Evolutionary conservation across 1,140 invertebrate genomes (phyloP).

Genomic region (Drosophila rhopaloa): DNA sequence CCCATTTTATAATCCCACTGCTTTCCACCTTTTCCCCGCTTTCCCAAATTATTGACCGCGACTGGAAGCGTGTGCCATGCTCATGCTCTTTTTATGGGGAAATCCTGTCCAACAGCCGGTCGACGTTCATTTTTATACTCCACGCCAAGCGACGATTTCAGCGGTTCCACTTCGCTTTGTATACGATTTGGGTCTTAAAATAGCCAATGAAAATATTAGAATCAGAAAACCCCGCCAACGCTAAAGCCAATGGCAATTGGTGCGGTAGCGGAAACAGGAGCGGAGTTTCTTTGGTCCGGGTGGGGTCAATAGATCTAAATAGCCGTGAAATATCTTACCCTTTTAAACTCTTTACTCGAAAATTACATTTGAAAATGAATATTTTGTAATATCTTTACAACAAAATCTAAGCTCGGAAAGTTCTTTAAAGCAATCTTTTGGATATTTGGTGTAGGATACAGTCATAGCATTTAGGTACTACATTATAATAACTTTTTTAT

Average conservation of each 20-base stretch:
- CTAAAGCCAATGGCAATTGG: constrained; percentile 40
- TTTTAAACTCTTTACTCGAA: too few species aligned
- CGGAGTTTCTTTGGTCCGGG: constrained; percentile 21
- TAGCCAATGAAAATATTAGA: constrained; percentile 50
- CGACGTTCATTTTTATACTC: constrained; percentile 70
- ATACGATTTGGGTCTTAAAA: constrained; percentile 57
- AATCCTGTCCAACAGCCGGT: constrained; percentile 69
- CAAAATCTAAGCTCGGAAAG: too few species aligned
- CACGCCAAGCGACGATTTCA: constrained; percentile 43
- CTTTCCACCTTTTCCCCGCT: background rate
- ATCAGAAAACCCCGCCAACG: constrained; percentile 47
- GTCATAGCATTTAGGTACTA: too few species aligned
- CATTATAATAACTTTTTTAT: too few species aligned
- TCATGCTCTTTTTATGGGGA: constrained; percentile 76
- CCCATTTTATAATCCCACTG: background rate
- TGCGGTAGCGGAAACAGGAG: constrained; percentile 12
- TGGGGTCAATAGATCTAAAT: constrained; percentile 3
- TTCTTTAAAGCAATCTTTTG: too few species aligned
- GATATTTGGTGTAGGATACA: too few species aligned
- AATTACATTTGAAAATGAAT: too few species aligned
- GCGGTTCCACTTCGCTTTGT: constrained; percentile 30
- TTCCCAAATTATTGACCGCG: constrained; percentile 14
- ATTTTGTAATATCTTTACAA: too few species aligned
- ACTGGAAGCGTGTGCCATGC: constrained; percentile 46
- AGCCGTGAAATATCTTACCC: background rate